A percentile compares a stretch with the other conserved stretches of the same genome.
Conservation (phyloP, 2,113 vertebrate genomes). For the Edolisoma coerulescens region DNA sequence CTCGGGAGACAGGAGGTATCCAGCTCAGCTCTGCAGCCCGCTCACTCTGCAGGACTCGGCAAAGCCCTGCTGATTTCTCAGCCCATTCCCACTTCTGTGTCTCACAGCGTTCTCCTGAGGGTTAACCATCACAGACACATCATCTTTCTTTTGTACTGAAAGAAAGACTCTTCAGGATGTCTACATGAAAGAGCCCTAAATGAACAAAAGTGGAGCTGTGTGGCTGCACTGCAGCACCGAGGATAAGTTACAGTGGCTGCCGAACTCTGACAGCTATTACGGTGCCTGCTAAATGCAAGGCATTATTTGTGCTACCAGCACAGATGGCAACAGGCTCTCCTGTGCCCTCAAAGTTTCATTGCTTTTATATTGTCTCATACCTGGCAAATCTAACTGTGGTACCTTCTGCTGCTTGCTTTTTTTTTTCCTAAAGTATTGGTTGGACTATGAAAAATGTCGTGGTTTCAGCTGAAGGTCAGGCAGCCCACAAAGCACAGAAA, state of each 20-base stretch:
- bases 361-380: conserved; percentile 6
- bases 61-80: neutral
- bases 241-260: neutral
- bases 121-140: neutral
- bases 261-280: neutral
- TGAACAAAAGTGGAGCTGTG: neutral
- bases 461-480: conserved; percentile 50
- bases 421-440: neutral
- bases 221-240: neutral
- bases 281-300: neutral
- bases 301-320: neutral
- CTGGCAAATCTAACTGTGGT: neutral
- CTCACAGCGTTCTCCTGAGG: neutral
- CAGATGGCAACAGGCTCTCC: neutral
- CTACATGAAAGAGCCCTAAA: neutral
- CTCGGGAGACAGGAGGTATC: neutral
- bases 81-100: neutral
- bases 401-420: neutral
- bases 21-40: neutral
- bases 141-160: neutral
- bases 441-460: conserved; percentile 1
- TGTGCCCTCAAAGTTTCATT: neutral
- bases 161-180: neutral
- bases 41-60: neutral
- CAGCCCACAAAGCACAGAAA: conserved; percentile 19